Evolutionary conservation across 1,140 invertebrate species (phyloP).

Genomic region (Meloidogyne exigua): DNA sequence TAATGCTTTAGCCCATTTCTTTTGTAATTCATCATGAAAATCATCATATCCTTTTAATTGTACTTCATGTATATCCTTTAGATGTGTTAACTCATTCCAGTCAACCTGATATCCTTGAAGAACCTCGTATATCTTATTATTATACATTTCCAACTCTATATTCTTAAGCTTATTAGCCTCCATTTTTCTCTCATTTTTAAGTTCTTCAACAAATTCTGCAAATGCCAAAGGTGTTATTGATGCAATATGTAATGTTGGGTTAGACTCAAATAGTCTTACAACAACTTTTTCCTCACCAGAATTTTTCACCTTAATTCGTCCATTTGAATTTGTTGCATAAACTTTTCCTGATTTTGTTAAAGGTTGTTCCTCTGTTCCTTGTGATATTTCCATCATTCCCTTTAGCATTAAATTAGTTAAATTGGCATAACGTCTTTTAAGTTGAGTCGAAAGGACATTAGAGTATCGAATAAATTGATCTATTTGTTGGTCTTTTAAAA

Average conservation of each 20-base stretch:
- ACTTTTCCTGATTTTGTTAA: too few relatives aligned
- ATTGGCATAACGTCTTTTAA: neutral
- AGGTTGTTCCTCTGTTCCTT: too few relatives aligned
- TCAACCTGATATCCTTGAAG: too few relatives aligned
- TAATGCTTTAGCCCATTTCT: neutral
- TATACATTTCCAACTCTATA: too few relatives aligned
- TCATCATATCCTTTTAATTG: neutral
- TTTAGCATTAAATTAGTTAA: slow-evolving; percentile 19
- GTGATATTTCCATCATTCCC: too few relatives aligned
- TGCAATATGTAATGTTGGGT: slow-evolving; percentile 24
- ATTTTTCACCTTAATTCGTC: neutral
- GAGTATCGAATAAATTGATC: neutral
- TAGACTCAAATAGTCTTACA: slow-evolving; percentile 13
- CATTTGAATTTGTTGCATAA: too few relatives aligned
- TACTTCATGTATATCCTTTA: neutral
- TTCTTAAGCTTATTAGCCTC: neutral
- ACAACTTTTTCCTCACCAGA: neutral
- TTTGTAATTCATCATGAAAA: neutral
- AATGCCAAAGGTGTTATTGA: slow-evolving; percentile 18
- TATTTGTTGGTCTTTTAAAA: neutral
- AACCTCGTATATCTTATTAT: too few relatives aligned
- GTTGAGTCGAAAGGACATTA: neutral
- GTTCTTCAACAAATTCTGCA: slow-evolving; percentile 4
- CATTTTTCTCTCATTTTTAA: neutral
- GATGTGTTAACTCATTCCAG: neutral